These are phyloP conservation scores for Alexandromys fortis DNA, from an alignment of 2,113 vertebrate genomes.

Conservation along the genomic window DNA sequence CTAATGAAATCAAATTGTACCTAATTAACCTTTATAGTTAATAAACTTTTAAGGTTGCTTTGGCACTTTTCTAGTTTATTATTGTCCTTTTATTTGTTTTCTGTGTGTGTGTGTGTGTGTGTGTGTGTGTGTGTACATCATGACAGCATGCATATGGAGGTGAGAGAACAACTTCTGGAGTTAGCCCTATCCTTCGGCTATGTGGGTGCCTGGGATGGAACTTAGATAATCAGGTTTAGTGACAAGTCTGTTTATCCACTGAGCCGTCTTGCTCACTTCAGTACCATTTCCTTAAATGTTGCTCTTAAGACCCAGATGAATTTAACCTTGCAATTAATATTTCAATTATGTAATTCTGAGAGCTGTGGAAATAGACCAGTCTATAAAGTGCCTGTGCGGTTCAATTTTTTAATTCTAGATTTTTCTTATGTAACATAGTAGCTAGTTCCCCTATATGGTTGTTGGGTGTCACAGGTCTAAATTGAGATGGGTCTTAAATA, in stretches of 20 bases:
- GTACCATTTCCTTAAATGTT: not conserved
- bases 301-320: not conserved
- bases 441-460: not conserved
- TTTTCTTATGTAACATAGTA: not conserved
- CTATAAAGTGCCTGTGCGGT: not conserved
- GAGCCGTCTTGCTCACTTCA: not conserved
- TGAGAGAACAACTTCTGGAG: not conserved
- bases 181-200: not conserved
- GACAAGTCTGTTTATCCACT: not conserved
- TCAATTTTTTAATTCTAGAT: not conserved
- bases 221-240: not conserved
- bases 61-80: not conserved
- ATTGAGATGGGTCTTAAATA: not conserved
- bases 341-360: not conserved
- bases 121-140: not conserved
- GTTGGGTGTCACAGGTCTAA: not conserved
- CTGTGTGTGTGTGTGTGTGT: no score
- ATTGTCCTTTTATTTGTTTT: not conserved
- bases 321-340: not conserved
- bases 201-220: not conserved
- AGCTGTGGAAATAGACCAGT: not conserved
- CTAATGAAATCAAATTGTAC: not conserved
- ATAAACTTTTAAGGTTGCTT: not conserved
- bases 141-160: not conserved
- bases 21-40: not conserved